phyloP scores from a whole-genome alignment of 2,113 vertebrate genomes.

The Bos javanicus region DNA sequence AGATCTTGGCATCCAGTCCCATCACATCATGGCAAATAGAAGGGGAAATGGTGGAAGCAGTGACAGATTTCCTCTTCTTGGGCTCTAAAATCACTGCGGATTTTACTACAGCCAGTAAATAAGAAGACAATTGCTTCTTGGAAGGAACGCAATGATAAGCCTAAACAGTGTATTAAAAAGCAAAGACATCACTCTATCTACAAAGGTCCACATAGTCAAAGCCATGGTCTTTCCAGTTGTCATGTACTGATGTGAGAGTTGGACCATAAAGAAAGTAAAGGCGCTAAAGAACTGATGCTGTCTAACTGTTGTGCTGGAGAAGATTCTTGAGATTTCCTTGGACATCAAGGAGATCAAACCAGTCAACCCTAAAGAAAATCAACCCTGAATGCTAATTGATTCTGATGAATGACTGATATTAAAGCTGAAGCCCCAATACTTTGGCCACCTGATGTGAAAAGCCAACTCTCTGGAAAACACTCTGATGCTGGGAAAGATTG shows the following conservation, averaged over 20 bases:
- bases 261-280: not conserved
- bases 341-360: not conserved
- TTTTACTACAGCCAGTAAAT: not conserved
- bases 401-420: not conserved
- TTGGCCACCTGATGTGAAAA: not conserved
- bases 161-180: not conserved
- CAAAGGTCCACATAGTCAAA: not conserved
- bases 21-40: accelerated
- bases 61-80: not conserved
- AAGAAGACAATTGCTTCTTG: not conserved
- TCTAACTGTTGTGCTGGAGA: not conserved
- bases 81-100: not conserved
- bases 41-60: not conserved
- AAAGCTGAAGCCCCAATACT: not conserved
- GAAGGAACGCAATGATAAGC: not conserved
- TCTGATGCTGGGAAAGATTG: not conserved
- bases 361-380: not conserved
- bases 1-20: not conserved
- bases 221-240: not conserved
- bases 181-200: not conserved
- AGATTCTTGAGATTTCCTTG: not conserved
- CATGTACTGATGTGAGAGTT: not conserved
- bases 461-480: not conserved
- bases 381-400: not conserved
- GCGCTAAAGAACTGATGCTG: not conserved